A percentile compares a stretch with the other conserved stretches of the same genome.
These are phyloP conservation scores for Egretta garzetta DNA, from an alignment of 2,113 vertebrate species.

Conservation along the genomic window DNA sequence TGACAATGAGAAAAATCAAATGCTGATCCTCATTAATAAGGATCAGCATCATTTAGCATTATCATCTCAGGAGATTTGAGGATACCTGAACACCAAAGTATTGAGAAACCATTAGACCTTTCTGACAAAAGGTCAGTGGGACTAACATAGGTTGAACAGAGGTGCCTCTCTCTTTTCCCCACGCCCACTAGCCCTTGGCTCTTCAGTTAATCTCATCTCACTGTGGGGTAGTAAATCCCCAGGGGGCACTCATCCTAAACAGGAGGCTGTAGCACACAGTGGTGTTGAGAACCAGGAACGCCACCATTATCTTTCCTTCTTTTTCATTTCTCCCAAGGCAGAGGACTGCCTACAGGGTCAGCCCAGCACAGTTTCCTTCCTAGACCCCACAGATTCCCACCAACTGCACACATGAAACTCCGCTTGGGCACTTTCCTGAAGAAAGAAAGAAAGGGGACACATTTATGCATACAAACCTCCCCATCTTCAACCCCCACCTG, in stretches of 20 bases:
- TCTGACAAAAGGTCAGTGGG: background rate
- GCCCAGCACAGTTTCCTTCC: background rate
- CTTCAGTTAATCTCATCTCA: background rate
- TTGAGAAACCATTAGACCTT: background rate
- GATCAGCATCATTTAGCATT: background rate
- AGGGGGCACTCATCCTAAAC: background rate
- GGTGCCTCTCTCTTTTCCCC: background rate
- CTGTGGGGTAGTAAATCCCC: background rate
- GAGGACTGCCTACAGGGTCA: background rate
- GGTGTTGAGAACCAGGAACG: background rate
- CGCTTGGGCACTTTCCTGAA: background rate
- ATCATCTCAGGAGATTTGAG: background rate
- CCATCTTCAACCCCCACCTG: background rate
- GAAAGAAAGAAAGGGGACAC: background rate
- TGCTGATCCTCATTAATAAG: background rate
- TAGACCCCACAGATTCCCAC: background rate
- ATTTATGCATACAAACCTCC: background rate
- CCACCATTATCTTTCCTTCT: background rate
- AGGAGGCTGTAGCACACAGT: background rate
- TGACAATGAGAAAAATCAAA: background rate
- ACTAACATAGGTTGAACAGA: background rate
- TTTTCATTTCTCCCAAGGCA: background rate
- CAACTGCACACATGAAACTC: fast-evolving
- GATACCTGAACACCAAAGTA: background rate
- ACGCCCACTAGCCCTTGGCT: background rate